Evolutionary conservation across 2,888 invertebrate genomes (phyloP).

Genomic region (Ischnus inquisitorius): DNA sequence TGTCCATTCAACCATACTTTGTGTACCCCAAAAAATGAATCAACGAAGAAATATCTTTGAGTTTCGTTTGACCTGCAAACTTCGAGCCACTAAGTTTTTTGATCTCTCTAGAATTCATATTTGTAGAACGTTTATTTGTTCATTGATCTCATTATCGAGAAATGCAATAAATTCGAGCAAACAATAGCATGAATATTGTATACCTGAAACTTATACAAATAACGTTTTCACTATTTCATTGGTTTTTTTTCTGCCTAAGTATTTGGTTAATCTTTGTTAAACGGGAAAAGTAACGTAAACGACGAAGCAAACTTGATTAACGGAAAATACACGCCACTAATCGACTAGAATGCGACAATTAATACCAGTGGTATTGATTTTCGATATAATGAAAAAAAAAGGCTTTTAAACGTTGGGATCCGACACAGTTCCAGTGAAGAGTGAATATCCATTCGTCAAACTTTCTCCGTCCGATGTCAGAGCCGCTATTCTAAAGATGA

Average conservation of each 20-base stretch:
- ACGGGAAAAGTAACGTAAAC: neutral
- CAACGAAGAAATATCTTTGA: too few species aligned
- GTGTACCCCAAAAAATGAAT: too few species aligned
- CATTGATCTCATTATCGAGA: too few species aligned
- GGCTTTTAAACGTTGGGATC: slow-evolving; percentile 32
- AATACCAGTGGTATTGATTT: slow-evolving; percentile 13
- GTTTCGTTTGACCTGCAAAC: too few species aligned
- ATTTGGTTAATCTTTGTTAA: neutral
- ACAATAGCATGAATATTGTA: neutral
- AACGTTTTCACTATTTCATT: neutral
- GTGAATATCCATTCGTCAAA: slow-evolving; percentile 11
- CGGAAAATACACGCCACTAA: slow-evolving; percentile 12
- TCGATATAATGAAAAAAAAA: neutral
- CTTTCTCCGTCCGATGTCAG: neutral
- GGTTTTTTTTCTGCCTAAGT: neutral
- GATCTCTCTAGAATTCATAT: too few species aligned
- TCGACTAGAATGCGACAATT: slow-evolving; percentile 54
- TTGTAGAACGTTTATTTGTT: too few species aligned
- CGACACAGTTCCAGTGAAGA: slow-evolving; percentile 50
- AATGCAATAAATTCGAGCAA: neutral
- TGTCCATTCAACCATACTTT: too few species aligned
- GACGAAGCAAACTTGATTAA: neutral
- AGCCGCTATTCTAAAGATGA: slow-evolving; percentile 56
- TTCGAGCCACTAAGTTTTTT: too few species aligned
- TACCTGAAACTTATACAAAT: neutral